A percentile compares a stretch with the other conserved stretches of the same genome.
phyloP scores from a whole-genome alignment of 2,888 invertebrate genomes.

The Idaea aversata region DNA sequence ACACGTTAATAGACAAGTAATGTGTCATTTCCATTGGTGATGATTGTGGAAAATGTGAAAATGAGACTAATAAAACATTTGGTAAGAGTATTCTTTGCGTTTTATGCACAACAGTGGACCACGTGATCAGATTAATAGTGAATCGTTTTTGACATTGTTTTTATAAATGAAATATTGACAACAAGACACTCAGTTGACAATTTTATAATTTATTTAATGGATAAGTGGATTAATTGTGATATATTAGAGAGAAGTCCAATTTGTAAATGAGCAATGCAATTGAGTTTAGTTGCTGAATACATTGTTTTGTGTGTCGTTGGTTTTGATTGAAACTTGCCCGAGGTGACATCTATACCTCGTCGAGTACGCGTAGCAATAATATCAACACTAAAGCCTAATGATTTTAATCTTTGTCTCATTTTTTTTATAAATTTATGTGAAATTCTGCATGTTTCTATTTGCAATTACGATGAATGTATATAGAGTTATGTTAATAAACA shows the following conservation, averaged over 20 bases:
- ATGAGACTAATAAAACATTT: conserved; percentile 60
- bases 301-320: conserved; percentile 53
- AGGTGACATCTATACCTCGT: conserved; percentile 33
- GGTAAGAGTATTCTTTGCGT: conserved; percentile 69
- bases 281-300: conserved; percentile 52
- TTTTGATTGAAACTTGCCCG: conserved; percentile 48
- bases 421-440: conserved; percentile 67
- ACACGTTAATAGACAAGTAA: conserved; percentile 51
- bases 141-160: conserved; percentile 76
- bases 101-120: conserved; percentile 74
- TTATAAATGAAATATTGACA: conserved; percentile 63
- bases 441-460: conserved; percentile 75
- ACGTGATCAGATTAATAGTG: conserved; percentile 74
- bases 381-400: conserved; percentile 65
- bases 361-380: conserved; percentile 49
- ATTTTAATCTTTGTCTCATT: conserved; percentile 59
- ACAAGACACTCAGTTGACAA: conserved; percentile 71
- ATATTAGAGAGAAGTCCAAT: conserved; percentile 60
- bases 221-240: conserved; percentile 78
- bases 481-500: conserved; percentile 78
- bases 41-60: conserved; percentile 68
- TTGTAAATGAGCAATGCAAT: conserved; percentile 52
- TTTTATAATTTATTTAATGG: conserved; percentile 76
- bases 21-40: conserved; percentile 69
- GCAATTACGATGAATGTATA: conserved; percentile 76